phyloP scores from a whole-genome alignment of 2,113 vertebrate species.

The Calidris pugnax region DNA sequence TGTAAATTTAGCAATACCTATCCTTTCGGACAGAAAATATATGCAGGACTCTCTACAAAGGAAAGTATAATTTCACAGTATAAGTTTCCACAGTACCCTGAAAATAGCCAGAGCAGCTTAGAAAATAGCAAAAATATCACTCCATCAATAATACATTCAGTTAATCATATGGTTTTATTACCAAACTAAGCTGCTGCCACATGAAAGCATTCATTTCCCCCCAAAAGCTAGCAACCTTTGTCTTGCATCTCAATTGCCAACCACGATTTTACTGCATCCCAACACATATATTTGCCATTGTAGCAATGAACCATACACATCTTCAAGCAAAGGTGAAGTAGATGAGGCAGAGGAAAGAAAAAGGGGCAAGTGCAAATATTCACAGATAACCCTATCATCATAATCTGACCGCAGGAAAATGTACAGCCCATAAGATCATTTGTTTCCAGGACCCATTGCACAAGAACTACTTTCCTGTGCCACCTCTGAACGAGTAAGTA shows the following conservation, averaged over 20 bases:
- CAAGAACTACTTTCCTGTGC: slow-evolving; percentile 77
- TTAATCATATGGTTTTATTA: slow-evolving; percentile 1
- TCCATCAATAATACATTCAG: neutral
- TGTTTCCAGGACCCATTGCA: slow-evolving; percentile 76
- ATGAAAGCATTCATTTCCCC: slow-evolving; percentile 17
- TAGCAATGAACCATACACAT: neutral
- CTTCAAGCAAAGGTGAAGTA: slow-evolving; percentile 27
- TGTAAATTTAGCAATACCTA: slow-evolving; percentile 41
- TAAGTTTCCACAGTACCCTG: neutral
- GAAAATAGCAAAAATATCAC: neutral
- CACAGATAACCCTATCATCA: slow-evolving; percentile 74
- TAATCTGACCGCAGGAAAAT: slow-evolving; percentile 71
- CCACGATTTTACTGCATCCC: neutral
- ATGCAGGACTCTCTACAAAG: slow-evolving; percentile 38
- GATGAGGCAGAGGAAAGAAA: slow-evolving; percentile 47
- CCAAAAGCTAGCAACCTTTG: slow-evolving; percentile 19
- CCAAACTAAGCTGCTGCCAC: neutral
- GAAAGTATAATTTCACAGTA: neutral
- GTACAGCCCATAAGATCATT: slow-evolving; percentile 66
- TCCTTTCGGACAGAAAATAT: slow-evolving; percentile 17
- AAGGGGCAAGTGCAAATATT: slow-evolving; percentile 71
- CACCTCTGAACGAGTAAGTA: slow-evolving; percentile 37
- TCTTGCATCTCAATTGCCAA: slow-evolving; percentile 3
- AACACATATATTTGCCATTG: neutral
- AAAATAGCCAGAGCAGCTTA: neutral